Evolutionary conservation across 1,140 invertebrate species (phyloP).

Genomic region (Bombus huntii): DNA sequence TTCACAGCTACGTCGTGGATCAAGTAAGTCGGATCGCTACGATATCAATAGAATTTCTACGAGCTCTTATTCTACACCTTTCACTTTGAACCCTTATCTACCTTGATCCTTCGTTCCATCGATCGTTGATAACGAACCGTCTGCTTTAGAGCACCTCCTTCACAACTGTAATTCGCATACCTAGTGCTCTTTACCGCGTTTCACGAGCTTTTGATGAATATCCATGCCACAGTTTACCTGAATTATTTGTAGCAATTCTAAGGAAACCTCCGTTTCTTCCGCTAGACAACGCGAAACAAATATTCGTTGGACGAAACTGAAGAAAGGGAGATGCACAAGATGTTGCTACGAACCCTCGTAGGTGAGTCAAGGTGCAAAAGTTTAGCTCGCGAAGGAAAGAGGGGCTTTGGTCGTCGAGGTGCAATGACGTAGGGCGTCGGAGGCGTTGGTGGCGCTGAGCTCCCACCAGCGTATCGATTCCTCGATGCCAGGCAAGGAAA

Average conservation of each 20-base stretch:
- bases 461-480: slow-evolving; percentile 79
- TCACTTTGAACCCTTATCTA: not conserved
- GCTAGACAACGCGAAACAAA: not conserved
- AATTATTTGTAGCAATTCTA: not conserved
- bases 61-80: not conserved
- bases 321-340: not conserved
- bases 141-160: slow-evolving; percentile 1
- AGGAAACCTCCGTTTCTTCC: not conserved
- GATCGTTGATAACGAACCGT: not conserved
- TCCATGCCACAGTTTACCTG: not conserved
- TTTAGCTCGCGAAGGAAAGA: slow-evolving; percentile 31
- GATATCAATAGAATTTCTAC: not conserved
- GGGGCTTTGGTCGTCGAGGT: slow-evolving; percentile 68
- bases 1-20: not conserved
- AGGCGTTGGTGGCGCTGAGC: slow-evolving; percentile 80
- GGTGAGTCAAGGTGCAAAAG: slow-evolving; percentile 51
- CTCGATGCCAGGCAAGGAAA: slow-evolving; percentile 74
- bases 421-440: slow-evolving; percentile 78
- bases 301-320: not conserved
- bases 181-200: not conserved
- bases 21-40: not conserved
- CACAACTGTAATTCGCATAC: not conserved
- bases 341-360: not conserved
- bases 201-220: not conserved
- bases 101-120: not conserved